Evolutionary conservation across 2,113 vertebrate genomes (phyloP), one percentile per base, ranked within the genome.

Genomic region (Camelus bactrianus): DNA sequence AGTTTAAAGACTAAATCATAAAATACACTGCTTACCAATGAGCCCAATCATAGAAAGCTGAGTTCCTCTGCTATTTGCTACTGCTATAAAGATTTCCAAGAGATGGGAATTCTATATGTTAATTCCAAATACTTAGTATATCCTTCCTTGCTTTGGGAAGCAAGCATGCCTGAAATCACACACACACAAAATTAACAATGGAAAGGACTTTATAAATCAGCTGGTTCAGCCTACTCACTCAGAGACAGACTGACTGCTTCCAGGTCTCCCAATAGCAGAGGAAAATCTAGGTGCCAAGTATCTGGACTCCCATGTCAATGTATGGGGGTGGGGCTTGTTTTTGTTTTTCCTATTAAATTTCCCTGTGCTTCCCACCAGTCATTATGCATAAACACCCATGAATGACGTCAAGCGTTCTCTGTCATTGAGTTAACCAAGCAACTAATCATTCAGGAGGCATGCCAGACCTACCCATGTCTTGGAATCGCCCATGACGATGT

Each of bases 1-100:
- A 65, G 77, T 86, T 90, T 93, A 64, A 94, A 30, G 38, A 95
- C 2, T 89, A 83, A 81, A 65, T 85, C 58, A 64, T 84, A 42
- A 81, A 89, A 56, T 32, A 75, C 0, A 60, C 35, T 50, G 15
- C 3, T 91, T 96, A 22, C 65, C 83, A 96, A 69, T 58, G 30
- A 91, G 4, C 50, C 2, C 22, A 79, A 69, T 88, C 17, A 94
- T 8, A 82, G 38, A 83, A 82, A 94, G 28, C 22, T 65, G 85
- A 91, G 89, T 80, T 52, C 9, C 32, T 91, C 93, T 46, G 15
- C 65, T 69, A 73, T 70, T 90, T 85, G 50, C 15, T 62, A 81
- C 24, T 65, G 50, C 56, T 83, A 50, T 73, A 42, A 76, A 85
- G 50, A 22, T 65, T 95, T 86, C 46, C 54, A 65, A 83, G 42